Evolutionary conservation across 1,140 invertebrate genomes (phyloP).

Genomic region (Venustaconcha ellipsiformis): DNA sequence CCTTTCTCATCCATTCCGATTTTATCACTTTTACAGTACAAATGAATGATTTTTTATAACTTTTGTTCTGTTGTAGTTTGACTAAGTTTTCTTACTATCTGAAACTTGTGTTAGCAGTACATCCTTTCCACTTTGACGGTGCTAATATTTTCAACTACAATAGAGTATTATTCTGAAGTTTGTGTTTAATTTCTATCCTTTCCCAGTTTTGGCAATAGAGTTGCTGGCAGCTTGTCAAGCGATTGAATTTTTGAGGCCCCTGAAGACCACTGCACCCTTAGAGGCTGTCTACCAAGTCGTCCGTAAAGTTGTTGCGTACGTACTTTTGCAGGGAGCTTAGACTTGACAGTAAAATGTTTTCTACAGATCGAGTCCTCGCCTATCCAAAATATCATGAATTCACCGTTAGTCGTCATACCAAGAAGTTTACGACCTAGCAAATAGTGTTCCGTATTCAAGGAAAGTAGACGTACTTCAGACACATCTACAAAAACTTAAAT

Average conservation of each 20-base stretch:
- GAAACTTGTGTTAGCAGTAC: no score
- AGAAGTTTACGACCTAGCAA: no score
- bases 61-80: neutral
- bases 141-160: no score
- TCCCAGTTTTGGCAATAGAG: slow-evolving; percentile 79
- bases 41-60: neutral
- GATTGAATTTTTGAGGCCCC: slow-evolving; percentile 80
- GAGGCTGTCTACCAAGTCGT: slow-evolving; percentile 79
- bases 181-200: slow-evolving; percentile 10
- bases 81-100: neutral
- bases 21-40: neutral
- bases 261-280: slow-evolving; percentile 78
- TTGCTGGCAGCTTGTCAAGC: slow-evolving; percentile 81
- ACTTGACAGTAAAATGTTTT: neutral
- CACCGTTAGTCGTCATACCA: no score
- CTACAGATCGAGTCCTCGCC: no score
- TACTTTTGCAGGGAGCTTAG: slow-evolving; percentile 4
- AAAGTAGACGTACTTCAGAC: no score
- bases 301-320: slow-evolving; percentile 65
- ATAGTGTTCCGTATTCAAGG: no score
- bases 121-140: no score
- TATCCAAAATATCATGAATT: no score
- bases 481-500: no score
- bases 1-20: neutral
- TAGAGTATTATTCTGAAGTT: neutral